These are phyloP conservation scores for Chinchilla lanigera DNA, from an alignment of 2,113 vertebrate genomes.

Conservation along the genomic window DNA sequence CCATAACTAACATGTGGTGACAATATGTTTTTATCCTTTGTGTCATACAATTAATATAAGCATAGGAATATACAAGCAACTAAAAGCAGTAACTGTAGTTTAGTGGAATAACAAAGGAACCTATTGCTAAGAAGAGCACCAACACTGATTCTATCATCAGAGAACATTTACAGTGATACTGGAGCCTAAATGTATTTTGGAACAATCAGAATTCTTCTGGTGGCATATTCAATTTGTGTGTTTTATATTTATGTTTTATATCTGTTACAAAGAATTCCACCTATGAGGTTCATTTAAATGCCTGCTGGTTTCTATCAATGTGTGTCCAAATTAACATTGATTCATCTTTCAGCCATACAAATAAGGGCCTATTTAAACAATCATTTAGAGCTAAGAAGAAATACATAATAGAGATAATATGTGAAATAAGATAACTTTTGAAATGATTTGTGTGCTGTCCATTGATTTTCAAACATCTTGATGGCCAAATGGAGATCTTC, in stretches of 20 bases:
- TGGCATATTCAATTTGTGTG: background rate
- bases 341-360: background rate
- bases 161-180: background rate
- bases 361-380: background rate
- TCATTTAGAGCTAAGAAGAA: background rate
- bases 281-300: background rate
- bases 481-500: background rate
- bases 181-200: background rate
- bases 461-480: conserved; percentile 11
- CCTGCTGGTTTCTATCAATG: background rate
- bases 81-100: background rate
- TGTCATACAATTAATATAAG: background rate
- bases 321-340: background rate
- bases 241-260: conserved; percentile 5
- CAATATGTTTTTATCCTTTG: background rate
- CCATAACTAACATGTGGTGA: background rate
- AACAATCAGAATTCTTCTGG: background rate
- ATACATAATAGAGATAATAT: background rate
- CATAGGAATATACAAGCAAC: background rate
- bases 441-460: background rate
- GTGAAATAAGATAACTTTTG: background rate
- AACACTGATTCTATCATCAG: background rate
- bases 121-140: background rate
- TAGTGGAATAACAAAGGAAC: background rate
- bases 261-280: background rate